phyloP scores from a whole-genome alignment of 1,140 invertebrate genomes.

The Caerostris darwini region DNA sequence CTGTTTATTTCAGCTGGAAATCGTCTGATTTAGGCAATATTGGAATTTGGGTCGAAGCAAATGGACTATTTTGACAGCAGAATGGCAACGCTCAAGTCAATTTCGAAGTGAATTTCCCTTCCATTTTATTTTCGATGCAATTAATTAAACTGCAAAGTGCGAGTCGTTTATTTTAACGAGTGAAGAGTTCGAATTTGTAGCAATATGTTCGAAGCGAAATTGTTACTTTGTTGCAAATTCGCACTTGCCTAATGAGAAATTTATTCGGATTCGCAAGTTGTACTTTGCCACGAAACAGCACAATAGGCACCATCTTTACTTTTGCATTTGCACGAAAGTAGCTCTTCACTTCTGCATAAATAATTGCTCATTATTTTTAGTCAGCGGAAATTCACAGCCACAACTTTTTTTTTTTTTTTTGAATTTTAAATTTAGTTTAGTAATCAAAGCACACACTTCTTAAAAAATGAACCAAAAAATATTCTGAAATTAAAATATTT shows the following conservation, averaged over 20 bases:
- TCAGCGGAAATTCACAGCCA: too few species aligned
- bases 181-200: constrained; percentile 1
- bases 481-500: too few species aligned
- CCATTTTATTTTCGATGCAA: constrained; percentile 38
- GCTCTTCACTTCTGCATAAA: too few species aligned
- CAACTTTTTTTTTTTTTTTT: too few species aligned
- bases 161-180: constrained; percentile 60
- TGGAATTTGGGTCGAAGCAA: not conserved
- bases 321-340: not conserved
- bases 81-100: not conserved
- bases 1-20: constrained; percentile 56
- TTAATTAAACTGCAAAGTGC: not conserved
- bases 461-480: too few species aligned
- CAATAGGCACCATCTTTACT: not conserved
- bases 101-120: not conserved
- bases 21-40: constrained; percentile 21
- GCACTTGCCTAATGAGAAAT: constrained; percentile 41
- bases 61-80: not conserved
- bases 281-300: not conserved
- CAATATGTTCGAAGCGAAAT: constrained; percentile 8
- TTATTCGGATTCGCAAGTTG: not conserved
- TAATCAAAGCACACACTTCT: too few species aligned
- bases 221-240: constrained; percentile 63
- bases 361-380: too few species aligned
- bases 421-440: too few species aligned